Conservation (phyloP, 2,113 vertebrate genomes). For the Hemichromis elongatus region DNA sequence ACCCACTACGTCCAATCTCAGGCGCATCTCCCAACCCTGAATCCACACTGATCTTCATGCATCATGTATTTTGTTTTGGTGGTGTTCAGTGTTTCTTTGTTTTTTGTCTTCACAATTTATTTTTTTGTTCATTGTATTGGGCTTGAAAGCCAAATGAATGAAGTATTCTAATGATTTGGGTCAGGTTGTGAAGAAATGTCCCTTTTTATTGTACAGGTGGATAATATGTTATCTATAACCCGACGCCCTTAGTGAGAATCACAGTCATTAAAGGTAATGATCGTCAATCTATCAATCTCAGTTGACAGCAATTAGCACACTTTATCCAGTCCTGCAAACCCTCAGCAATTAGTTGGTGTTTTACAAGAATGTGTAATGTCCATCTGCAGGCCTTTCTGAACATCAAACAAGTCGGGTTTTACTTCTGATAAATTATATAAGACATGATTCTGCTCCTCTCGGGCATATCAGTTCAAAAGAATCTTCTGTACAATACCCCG, state of each 20-base stretch:
- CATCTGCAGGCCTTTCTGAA: neutral
- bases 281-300: neutral
- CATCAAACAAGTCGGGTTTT: neutral
- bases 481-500: neutral
- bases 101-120: too few species aligned
- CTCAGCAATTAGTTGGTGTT: constrained; percentile 16
- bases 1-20: neutral
- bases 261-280: constrained; percentile 5
- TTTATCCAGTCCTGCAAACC: neutral
- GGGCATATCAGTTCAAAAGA: constrained; percentile 13
- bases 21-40: neutral
- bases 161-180: neutral
- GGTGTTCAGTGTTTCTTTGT: neutral
- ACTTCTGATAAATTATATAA: constrained; percentile 3
- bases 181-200: neutral
- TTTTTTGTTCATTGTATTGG: neutral
- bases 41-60: neutral
- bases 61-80: neutral
- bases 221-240: neutral
- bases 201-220: neutral
- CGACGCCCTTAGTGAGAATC: neutral
- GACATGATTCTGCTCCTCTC: neutral
- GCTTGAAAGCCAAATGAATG: neutral
- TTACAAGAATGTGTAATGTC: neutral
- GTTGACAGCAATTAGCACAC: neutral